Percentiles rank a stretch among this genome's conserved stretches.
phyloP scores from a whole-genome alignment of 2,113 vertebrate genomes.

The Brienomyrus longianalis region DNA sequence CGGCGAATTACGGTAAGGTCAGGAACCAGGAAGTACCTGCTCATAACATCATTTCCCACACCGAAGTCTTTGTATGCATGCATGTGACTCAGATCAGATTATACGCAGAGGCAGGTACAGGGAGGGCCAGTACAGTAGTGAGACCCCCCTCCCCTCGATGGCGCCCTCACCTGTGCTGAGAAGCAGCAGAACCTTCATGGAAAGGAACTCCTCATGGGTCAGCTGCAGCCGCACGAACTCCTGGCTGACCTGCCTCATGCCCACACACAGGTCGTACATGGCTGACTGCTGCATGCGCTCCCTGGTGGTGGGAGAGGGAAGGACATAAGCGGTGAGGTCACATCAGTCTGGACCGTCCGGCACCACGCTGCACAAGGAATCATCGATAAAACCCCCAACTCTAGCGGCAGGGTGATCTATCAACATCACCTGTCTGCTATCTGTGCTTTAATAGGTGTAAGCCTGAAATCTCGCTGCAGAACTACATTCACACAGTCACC shows the following conservation, averaged over 20 bases:
- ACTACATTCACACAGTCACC: background rate
- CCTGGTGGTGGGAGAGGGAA: constrained; percentile 49
- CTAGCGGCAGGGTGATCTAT: background rate
- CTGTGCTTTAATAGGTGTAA: background rate
- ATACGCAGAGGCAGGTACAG: background rate
- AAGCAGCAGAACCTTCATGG: constrained; percentile 96
- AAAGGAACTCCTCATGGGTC: constrained; percentile 89
- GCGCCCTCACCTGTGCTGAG: constrained; percentile 80
- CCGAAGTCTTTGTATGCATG: background rate
- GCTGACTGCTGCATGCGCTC: constrained; percentile 96
- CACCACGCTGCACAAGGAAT: background rate
- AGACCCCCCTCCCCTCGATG: background rate
- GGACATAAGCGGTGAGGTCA: background rate
- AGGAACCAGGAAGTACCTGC: background rate
- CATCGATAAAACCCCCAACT: background rate
- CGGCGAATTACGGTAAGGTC: background rate
- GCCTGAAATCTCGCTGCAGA: background rate
- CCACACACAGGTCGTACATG: constrained; percentile 95
- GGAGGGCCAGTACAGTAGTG: background rate
- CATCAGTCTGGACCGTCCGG: background rate
- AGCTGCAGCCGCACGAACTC: constrained; percentile 94
- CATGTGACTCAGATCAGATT: background rate
- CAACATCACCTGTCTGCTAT: background rate
- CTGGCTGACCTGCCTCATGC: constrained; percentile 96
- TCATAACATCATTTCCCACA: background rate